A percentile compares a stretch with the other conserved stretches of the same genome.
phyloP scores from a whole-genome alignment of 92 coral and sea anemone species.

The Siderastrea siderea region DNA sequence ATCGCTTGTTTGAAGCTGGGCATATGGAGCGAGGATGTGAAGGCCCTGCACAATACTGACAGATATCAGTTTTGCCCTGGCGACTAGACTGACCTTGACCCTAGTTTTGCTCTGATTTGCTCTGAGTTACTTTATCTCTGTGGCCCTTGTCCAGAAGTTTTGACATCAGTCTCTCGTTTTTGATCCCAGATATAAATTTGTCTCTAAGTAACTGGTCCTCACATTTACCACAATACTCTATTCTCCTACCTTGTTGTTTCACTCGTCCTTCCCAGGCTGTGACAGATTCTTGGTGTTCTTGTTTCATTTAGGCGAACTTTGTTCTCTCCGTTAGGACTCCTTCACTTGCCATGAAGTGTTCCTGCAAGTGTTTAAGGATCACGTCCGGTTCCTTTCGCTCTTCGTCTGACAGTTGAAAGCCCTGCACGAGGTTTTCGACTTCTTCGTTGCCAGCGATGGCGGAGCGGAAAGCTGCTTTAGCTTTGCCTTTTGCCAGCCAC shows the following conservation, averaged over 20 bases:
- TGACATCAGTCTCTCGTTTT: conserved; percentile 51
- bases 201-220: conserved; percentile 56
- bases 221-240: conserved; percentile 59
- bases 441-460: conserved; percentile 65
- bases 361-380: conserved; percentile 53
- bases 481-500: conserved; percentile 60
- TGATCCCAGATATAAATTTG: conserved; percentile 12
- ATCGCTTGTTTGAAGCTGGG: conserved; percentile 64
- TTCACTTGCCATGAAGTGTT: conserved; percentile 24
- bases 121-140: conserved; percentile 32
- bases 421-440: conserved; percentile 49
- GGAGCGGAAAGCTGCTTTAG: conserved; percentile 62
- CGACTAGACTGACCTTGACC: conserved; percentile 31
- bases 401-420: conserved; percentile 57
- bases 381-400: conserved; percentile 39
- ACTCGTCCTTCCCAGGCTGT: conserved; percentile 33
- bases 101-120: too few species aligned
- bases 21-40: conserved; percentile 55
- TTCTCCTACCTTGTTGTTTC: conserved; percentile 34
- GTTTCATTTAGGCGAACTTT: conserved; percentile 62
- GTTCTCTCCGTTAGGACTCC: conserved; percentile 50
- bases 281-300: conserved; percentile 58
- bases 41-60: conserved; percentile 62
- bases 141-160: conserved; percentile 26
- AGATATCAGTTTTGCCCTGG: conserved; percentile 33